A percentile compares a stretch with the other conserved stretches of the same genome.
phyloP scores from a whole-genome alignment of 2,888 invertebrate genomes.

The Mallateleia sp. region DNA sequence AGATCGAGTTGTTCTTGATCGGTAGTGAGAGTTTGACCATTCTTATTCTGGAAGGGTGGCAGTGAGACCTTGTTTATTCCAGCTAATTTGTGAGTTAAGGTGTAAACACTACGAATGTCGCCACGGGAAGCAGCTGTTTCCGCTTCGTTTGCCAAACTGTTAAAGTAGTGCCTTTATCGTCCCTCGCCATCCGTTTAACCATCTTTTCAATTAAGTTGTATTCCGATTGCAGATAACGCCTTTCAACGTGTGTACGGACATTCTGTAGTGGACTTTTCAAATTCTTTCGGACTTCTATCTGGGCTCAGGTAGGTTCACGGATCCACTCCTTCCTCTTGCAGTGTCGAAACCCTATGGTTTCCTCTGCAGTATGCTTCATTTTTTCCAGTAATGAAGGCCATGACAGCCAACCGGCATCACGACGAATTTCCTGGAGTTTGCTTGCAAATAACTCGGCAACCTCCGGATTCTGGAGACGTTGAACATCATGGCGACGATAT shows the following conservation, averaged over 20 bases:
- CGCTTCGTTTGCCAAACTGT: background rate
- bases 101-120: background rate
- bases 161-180: background rate
- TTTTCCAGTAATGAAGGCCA: background rate
- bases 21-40: background rate
- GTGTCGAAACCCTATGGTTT: background rate
- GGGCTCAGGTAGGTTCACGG: background rate
- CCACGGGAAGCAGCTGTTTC: background rate
- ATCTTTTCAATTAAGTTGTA: background rate
- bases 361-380: background rate
- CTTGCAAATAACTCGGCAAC: background rate
- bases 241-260: background rate
- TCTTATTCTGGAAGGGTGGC: background rate
- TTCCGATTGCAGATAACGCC: background rate
- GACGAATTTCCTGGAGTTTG: background rate
- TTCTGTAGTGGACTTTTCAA: conserved; percentile 2
- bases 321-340: background rate
- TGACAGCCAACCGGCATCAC: background rate
- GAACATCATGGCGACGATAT: background rate
- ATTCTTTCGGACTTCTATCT: conserved; percentile 32
- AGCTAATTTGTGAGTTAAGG: background rate
- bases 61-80: background rate
- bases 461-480: conserved; percentile 10
- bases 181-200: background rate
- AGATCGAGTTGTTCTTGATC: background rate